Evolutionary conservation across 37 sponge, comb jelly and placozoan species (phyloP), one percentile per base, ranked within the genome.

Genomic region (Geodia barretti): DNA sequence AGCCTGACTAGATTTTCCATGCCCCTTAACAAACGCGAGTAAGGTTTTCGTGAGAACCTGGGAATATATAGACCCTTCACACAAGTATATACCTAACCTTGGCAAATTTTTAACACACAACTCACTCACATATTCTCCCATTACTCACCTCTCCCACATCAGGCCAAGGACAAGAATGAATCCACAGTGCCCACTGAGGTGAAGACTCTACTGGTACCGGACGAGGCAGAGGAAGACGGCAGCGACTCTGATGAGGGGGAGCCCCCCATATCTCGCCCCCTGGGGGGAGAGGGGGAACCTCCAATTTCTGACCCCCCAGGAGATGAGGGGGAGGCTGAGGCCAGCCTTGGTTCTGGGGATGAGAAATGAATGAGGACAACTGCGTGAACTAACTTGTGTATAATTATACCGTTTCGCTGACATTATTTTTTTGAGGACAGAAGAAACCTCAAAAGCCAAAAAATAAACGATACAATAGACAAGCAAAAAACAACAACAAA

Each of bases 81-180:
- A n/a, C n/a, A n/a, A n/a, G n/a, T n/a, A n/a, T n/a, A n/a, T n/a
- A n/a, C n/a, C n/a, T n/a, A n/a, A n/a, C n/a, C n/a, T n/a, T n/a
- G n/a, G n/a, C n/a, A n/a, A n/a, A n/a, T n/a, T n/a, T n/a, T n/a
- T n/a, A n/a, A 79, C 79, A 68, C 59, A 79, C 79, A 67, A 79
- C 79, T 14, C 68, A 78, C 47, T 24, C 68, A 66, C 35, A 66
- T 68, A 78, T 5, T 17, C 54, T 17, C 54, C 7, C 54, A 47
- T 14, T 17, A 7, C 7, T 14, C 7, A 7, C 7, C 54, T 17
- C 54, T 17, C 54, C 7, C 54, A 47, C 54, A 47, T n/a, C 7
- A 17, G 21, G 75, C 58, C 47, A 47, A 21, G 24, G 43, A 40
- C 32, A 25, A 21, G 30, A 23, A 7, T 32, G 19, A 41, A 14